These are phyloP conservation scores for Tympanoctomys barrerae DNA, from an alignment of 2,797 vertebrate species.

Conservation along the genomic window DNA sequence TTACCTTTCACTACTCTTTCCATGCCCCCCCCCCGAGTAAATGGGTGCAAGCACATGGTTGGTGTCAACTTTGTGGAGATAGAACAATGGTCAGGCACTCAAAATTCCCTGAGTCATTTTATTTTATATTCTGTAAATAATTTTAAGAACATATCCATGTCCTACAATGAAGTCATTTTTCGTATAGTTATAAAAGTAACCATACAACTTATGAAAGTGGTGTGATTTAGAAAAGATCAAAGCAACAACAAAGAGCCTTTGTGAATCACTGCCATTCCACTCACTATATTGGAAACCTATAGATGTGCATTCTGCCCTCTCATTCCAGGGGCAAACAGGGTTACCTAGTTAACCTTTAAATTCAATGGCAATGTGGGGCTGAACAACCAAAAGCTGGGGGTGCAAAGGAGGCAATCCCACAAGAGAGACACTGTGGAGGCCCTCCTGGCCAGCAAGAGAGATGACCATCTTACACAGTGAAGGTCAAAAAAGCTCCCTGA, in stretches of 20 bases:
- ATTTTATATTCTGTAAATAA: background rate
- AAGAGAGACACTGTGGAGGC: background rate
- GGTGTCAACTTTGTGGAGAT: background rate
- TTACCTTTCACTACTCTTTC: background rate
- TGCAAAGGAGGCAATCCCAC: background rate
- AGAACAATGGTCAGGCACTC: background rate
- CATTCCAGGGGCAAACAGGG: background rate
- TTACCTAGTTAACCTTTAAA: background rate
- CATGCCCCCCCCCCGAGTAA: background rate
- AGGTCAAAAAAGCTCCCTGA: background rate
- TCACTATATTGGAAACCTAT: background rate
- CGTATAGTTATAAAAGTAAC: background rate
- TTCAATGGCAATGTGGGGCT: background rate
- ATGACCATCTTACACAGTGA: background rate
- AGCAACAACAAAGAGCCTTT: background rate
- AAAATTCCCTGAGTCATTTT: background rate
- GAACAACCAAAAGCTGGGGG: background rate
- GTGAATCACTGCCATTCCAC: background rate
- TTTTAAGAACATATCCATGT: background rate
- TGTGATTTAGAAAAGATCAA: background rate
- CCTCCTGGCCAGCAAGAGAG: background rate
- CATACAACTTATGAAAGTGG: background rate
- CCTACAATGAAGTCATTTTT: background rate
- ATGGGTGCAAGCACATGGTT: background rate
- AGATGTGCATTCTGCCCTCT: rapidly evolving